Evolutionary conservation across 2,888 invertebrate species (phyloP).

Genomic region (Dynastes grantii): DNA sequence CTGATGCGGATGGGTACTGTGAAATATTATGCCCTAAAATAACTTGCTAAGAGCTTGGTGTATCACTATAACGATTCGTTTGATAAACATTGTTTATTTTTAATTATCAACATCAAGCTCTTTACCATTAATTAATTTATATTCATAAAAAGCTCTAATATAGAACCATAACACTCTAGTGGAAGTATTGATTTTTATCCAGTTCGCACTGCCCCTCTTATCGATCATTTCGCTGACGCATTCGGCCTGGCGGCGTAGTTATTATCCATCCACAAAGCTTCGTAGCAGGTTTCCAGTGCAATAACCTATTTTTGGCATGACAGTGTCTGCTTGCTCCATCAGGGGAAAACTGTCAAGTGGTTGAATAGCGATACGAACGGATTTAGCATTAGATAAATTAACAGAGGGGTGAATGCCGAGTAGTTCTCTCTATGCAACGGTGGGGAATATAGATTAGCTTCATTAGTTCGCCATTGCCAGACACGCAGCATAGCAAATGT

Average conservation of each 20-base stretch:
- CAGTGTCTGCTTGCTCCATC: not conserved
- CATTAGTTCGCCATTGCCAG: not conserved
- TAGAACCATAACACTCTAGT: not conserved
- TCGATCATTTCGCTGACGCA: not conserved
- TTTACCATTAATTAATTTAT: too few species aligned
- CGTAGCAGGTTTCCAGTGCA: not conserved
- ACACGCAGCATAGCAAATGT: not conserved
- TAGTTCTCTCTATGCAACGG: not conserved
- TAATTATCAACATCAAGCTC: too few species aligned
- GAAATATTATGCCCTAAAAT: too few species aligned
- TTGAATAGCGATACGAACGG: not conserved
- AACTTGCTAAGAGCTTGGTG: too few species aligned
- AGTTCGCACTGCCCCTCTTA: not conserved
- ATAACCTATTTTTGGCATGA: not conserved
- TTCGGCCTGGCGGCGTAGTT: not conserved
- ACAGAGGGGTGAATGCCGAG: not conserved
- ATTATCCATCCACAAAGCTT: not conserved
- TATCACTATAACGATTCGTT: too few species aligned
- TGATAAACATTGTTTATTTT: too few species aligned
- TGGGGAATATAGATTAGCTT: not conserved
- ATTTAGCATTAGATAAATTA: not conserved
- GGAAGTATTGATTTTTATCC: not conserved
- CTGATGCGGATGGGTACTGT: too few species aligned
- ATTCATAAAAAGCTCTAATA: not conserved
- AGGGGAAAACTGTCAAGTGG: conserved; percentile 6